Percentiles rank a stretch among this genome's conserved stretches.
phyloP scores from a whole-genome alignment of 2,888 invertebrate genomes.

The Doris montereyensis region DNA sequence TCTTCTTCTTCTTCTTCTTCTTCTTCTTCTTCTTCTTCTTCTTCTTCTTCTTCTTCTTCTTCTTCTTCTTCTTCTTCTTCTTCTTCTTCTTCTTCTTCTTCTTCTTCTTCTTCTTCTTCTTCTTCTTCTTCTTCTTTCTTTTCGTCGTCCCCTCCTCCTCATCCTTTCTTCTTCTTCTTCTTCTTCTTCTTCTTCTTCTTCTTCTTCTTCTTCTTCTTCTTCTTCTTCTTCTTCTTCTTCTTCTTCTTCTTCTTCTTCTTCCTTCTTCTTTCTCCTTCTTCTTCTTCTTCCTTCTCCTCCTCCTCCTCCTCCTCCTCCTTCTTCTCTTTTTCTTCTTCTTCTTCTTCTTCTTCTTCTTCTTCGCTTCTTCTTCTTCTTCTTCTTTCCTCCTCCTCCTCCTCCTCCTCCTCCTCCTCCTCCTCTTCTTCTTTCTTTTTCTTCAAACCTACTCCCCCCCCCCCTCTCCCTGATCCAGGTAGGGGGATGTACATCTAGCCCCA shows the following conservation, averaged over 20 bases:
- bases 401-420: too few relatives aligned
- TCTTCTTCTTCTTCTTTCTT: neutral
- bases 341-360: neutral
- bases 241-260: neutral
- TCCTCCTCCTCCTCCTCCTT: neutral
- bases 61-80: neutral
- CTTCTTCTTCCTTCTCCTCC: neutral
- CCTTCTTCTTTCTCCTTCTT: conserved; percentile 9
- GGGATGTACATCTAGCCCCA: too few relatives aligned
- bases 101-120: neutral
- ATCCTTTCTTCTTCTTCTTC: neutral
- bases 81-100: neutral
- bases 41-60: neutral
- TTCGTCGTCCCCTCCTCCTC: conserved; percentile 5
- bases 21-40: neutral
- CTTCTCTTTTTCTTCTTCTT: conserved; percentile 6
- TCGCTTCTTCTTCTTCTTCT: neutral
- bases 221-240: neutral
- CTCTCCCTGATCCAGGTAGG: too few relatives aligned
- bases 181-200: neutral
- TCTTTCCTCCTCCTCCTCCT: neutral
- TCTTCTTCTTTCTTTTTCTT: too few relatives aligned
- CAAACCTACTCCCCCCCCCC: too few relatives aligned
- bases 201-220: neutral
- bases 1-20: neutral